Base-by-base conservation (phyloP, 2,888 invertebrate species). In the Sclerodermus sp. region DNA sequence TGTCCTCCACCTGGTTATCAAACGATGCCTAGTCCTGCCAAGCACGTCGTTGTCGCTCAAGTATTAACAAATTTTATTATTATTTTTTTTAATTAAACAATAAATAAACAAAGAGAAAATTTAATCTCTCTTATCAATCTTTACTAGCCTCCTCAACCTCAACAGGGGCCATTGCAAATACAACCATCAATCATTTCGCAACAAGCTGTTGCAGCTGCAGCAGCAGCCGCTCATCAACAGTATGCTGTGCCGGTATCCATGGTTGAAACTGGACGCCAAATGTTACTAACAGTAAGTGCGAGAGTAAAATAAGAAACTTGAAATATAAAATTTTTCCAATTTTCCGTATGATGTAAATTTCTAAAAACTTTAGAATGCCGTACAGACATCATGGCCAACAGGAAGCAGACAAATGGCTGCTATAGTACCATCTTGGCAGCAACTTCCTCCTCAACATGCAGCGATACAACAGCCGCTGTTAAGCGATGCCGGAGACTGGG, bases 1-100 rank as follows among this genome's bases (percentile, higher is more conserved):
- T 95, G 95, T 79, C 94, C 93, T 70, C 77, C 77, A 12, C 90
- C 91, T 37, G 87, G 89, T 15, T 92, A 95, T 73, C 94, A 93
- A 82, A 87, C 86, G 16, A 83, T 87, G 81, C 85, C 86, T 47
- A 88, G 88, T 45, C 88, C 88, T 31, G 84, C 86, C 3, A 86
- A 88, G 70, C 87, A 87, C 66, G 85, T 88, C 57, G 87, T 88
- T 37, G 86, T 86, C 31, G 83, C 84, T 18, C 79, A 78, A 62
- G 75, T 75, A 56, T 40, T n/a, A n/a, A n/a, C n/a, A n/a, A n/a
- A n/a, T n/a, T n/a, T n/a, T n/a, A n/a, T n/a, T n/a, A n/a, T n/a
- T n/a, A n/a, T n/a, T n/a, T n/a, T n/a, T n/a, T n/a, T n/a, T n/a
- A n/a, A n/a, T n/a, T n/a, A n/a, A n/a, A 31, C 14, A 37, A 17